Evolutionary conservation across 2,888 invertebrate genomes (phyloP), one percentile per base, ranked within the genome.

Genomic region (Drosophila antonietae): DNA sequence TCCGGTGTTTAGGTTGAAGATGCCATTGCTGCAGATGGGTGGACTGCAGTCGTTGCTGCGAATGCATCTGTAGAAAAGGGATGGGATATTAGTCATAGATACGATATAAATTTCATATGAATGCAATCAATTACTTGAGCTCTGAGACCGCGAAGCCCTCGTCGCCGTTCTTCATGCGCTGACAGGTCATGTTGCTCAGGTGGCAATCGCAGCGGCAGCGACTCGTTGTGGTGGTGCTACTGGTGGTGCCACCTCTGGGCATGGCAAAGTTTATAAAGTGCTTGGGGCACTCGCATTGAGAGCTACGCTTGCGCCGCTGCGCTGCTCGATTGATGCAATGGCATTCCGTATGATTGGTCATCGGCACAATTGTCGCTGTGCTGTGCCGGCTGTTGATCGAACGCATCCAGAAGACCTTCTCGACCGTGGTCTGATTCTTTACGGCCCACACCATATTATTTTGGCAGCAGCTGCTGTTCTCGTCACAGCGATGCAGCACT

Each of bases 381-480:
- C 18, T 1, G 18, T 71, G 77, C 7, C 23, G 7, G 28, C 49
- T 74, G 9, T 37, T 62, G 33, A 64, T n/a, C 41, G 64, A 46
- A 33, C 28, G 15, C n/a, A 66, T 66, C 33, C 64, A 69, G 43
- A 93, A 92, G 59, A 91, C 81, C 51, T 91, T 71, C 31, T 89
- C 78, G 44, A 93, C 92, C 12, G 73, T 73, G 35, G 79, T 76
- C 18, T 95, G 95, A 4, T 94, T 94, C 90, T 96, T 95, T 0
- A 96, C 96, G 8, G 95, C 95, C 93, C 97, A 98, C 49, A 95
- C 95, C 72, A 95, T 95, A 73, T 94, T 94, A 76, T 35, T 39
- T 8, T 39, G 23, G 92, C 98, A 98, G 93, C 98, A 98, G 57
- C 97, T 98, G 18, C 97, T 95, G 92, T 96, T 96, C 76, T 96